phyloP scores from a whole-genome alignment of 2,888 invertebrate species.

The Leptopilina myrica region DNA sequence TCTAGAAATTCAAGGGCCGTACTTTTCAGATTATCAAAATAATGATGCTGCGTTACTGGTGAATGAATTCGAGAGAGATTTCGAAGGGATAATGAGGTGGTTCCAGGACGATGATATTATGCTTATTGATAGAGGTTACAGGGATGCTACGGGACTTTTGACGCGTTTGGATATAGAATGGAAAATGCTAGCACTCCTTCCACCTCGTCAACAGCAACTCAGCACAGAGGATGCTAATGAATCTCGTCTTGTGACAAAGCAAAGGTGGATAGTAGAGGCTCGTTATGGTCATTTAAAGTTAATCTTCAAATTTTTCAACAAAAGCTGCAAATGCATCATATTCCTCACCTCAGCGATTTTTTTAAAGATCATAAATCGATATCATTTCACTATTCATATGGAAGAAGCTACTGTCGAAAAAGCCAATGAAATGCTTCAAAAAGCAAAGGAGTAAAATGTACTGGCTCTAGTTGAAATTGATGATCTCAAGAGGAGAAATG shows the following conservation, averaged over 20 bases:
- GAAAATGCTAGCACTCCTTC: constrained; percentile 7
- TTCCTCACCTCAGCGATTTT: constrained; percentile 2
- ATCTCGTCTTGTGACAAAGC: constrained; percentile 2
- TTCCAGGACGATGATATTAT: not conserved
- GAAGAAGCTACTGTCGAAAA: constrained; percentile 15
- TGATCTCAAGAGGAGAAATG: constrained; percentile 44
- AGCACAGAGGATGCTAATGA: constrained; percentile 17
- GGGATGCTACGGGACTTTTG: not conserved
- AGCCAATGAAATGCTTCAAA: constrained; percentile 30
- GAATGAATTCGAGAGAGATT: too few species aligned
- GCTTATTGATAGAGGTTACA: not conserved
- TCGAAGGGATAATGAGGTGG: too few species aligned
- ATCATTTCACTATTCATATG: constrained; percentile 46
- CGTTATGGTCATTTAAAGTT: not conserved
- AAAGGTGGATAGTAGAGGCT: not conserved
- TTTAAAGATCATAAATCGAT: constrained; percentile 43
- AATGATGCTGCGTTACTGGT: too few species aligned
- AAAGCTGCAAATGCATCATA: not conserved
- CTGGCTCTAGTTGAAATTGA: constrained; percentile 50
- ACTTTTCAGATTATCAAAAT: too few species aligned
- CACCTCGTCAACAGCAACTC: not conserved
- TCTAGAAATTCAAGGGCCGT: too few species aligned
- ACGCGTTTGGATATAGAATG: not conserved
- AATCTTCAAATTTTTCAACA: constrained; percentile 8
- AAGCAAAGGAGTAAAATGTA: constrained; percentile 46